Evolutionary conservation across 2,797 vertebrate genomes (phyloP).

Genomic region (Luscinia megarhynchos): DNA sequence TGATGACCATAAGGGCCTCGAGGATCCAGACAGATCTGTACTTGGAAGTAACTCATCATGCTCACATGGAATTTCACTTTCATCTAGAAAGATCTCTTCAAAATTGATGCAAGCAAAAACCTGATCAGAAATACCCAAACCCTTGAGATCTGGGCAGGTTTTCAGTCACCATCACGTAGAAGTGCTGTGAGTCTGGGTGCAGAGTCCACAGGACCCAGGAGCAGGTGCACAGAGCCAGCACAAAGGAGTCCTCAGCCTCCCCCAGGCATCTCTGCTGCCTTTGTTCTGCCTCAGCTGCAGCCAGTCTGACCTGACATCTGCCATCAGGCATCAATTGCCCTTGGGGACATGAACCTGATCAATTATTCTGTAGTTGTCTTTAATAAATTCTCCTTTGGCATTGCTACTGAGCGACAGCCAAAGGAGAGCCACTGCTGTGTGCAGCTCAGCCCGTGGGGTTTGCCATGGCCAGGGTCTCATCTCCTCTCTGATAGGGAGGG

Average conservation of each 20-base stretch:
- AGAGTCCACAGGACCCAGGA: background rate
- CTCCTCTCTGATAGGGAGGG: background rate
- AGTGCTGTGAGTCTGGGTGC: background rate
- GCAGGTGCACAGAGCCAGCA: background rate
- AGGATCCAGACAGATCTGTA: constrained; percentile 49
- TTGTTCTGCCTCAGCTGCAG: background rate
- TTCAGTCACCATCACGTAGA: background rate
- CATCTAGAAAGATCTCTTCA: background rate
- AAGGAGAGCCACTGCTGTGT: background rate
- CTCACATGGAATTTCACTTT: background rate
- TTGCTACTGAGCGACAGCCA: background rate
- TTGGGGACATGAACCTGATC: background rate
- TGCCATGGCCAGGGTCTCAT: fast-evolving
- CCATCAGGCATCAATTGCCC: background rate
- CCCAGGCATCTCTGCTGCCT: background rate
- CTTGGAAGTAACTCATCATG: background rate
- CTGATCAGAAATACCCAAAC: background rate
- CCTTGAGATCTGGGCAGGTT: background rate
- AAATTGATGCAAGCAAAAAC: background rate
- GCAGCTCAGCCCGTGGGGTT: background rate
- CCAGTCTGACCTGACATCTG: background rate
- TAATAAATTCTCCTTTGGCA: background rate
- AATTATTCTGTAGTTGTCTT: background rate
- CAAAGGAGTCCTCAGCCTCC: background rate
- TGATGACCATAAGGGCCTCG: constrained; percentile 44